phyloP scores from a whole-genome alignment of 2,113 vertebrate species.

The Camelus dromedarius region DNA sequence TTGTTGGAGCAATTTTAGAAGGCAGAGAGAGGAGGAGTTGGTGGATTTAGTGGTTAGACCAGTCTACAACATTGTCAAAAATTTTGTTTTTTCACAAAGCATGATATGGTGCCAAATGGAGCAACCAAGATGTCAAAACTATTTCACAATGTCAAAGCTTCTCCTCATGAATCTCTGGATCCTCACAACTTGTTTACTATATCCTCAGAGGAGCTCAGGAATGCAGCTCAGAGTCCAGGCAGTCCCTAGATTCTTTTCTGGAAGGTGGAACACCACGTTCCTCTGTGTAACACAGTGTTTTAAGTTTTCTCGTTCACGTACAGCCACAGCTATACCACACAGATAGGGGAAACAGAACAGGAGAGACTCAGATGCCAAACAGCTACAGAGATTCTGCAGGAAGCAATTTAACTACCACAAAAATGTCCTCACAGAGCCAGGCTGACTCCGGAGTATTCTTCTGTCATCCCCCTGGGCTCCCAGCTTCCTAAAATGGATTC shows the following conservation, averaged over 20 bases:
- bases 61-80: background rate
- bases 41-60: background rate
- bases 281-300: background rate
- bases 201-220: slow-evolving; percentile 42
- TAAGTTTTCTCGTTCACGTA: background rate
- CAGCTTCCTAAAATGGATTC: background rate
- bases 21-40: background rate
- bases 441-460: background rate
- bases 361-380: slow-evolving; percentile 17
- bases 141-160: background rate
- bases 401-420: slow-evolving; percentile 69
- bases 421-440: slow-evolving; percentile 55
- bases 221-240: background rate
- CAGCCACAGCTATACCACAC: background rate
- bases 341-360: background rate
- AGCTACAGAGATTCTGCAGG: slow-evolving; percentile 52
- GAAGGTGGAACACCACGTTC: slow-evolving; percentile 23
- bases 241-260: slow-evolving; percentile 1
- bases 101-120: background rate
- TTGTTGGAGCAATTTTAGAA: slow-evolving; percentile 16
- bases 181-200: slow-evolving; percentile 25
- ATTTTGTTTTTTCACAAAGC: background rate
- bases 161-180: background rate
- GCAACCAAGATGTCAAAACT: background rate
- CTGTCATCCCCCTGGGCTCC: background rate